Evolutionary conservation across 1,140 invertebrate genomes (phyloP).

Genomic region (Papilio dardanus): DNA sequence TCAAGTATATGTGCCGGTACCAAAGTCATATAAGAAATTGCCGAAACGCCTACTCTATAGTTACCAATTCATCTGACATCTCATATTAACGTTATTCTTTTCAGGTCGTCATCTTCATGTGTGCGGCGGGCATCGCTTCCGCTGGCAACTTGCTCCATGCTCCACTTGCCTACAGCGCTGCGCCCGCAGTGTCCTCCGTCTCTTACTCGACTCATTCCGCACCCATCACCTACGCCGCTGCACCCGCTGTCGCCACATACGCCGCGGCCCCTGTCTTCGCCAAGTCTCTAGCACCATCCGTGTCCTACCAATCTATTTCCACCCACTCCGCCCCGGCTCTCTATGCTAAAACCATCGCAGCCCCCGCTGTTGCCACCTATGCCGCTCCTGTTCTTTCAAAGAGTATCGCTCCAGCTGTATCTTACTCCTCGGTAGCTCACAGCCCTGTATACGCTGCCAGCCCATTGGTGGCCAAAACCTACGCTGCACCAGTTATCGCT

Average conservation of each 20-base stretch:
- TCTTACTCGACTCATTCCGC: constrained; percentile 44
- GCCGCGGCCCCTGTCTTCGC: constrained; percentile 41
- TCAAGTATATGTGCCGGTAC: background rate
- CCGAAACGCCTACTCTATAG: no score
- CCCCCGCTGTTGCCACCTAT: constrained; percentile 39
- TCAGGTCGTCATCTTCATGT: constrained; percentile 65
- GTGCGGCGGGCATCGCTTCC: constrained; percentile 60
- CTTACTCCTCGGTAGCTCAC: constrained; percentile 40
- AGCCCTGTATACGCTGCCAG: constrained; percentile 1
- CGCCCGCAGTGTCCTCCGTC: constrained; percentile 46
- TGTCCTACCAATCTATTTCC: constrained; percentile 29
- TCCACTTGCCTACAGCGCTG: constrained; percentile 52
- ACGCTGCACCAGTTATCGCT: constrained; percentile 17
- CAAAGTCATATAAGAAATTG: background rate
- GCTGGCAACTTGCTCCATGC: constrained; percentile 60
- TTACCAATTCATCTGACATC: background rate
- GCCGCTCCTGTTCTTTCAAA: constrained; percentile 42
- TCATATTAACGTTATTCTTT: constrained; percentile 41
- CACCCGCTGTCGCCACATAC: constrained; percentile 45
- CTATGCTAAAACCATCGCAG: constrained; percentile 40
- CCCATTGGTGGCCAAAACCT: constrained; percentile 9
- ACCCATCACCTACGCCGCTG: constrained; percentile 45
- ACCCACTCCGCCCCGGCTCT: constrained; percentile 39
- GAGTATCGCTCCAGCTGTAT: constrained; percentile 40
- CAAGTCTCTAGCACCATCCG: constrained; percentile 11